Base-by-base conservation (phyloP, 2,888 invertebrate species). In the Cryptocheilus praepositus region DNA sequence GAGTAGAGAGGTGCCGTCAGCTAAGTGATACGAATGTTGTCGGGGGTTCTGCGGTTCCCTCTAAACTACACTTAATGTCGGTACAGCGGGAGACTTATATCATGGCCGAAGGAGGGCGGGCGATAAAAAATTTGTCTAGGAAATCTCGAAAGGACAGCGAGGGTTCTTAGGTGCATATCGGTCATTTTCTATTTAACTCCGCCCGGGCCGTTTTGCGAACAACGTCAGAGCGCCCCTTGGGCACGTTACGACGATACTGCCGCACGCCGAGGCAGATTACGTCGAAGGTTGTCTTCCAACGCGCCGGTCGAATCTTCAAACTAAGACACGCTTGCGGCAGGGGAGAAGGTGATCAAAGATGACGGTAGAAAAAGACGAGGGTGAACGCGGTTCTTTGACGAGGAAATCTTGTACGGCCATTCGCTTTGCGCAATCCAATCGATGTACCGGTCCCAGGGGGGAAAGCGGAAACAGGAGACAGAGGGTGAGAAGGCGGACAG, bases 11-110 rank as follows among this genome's bases (percentile, higher is more conserved):
- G 59, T 73, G 36, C 36, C 36, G 11, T 36, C 67, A 67, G 67
- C 79, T 85, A 86, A 86, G 81, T 84, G 84, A 85, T 86, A 86
- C 82, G 81, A 85, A 86, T 86, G 86, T 80, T 81, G 79, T 70
- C 73, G 76, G 74, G 79, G 79, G 75, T 79, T 74, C 63, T 59
- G 71, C 44, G 79, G 73, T 70, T 67, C 70, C 66, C 73, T 65
- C 76, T 83, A 83, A 85, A 85, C 83, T 80, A 83, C 85, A 85
- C 82, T 86, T 84, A 83, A 83, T 75, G 83, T 74, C 73, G 73
- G 73, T 77, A 80, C 79, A 74, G 64, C 53, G 54, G 66, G 68
- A 36, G 71, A 69, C 79, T 82, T 80, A 80, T 78, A 80, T 81
- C 78, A 76, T 68, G 75, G 76, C 56, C 19, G 43, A 21, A 44